phyloP scores from a whole-genome alignment of 2,888 invertebrate genomes.

The Monoplex corrugatus region DNA sequence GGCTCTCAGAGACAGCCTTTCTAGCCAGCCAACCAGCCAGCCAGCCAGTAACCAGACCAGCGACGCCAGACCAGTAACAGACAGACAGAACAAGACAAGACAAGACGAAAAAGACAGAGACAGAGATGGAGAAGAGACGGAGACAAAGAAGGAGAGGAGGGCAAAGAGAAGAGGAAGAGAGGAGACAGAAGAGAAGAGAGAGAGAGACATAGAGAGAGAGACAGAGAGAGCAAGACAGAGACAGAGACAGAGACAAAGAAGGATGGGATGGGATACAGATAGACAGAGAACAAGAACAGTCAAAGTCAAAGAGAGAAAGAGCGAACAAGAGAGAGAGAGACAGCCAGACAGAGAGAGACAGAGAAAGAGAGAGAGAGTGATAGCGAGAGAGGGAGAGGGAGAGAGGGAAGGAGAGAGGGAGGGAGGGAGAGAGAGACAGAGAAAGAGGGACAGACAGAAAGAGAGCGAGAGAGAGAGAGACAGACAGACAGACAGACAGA shows the following conservation, averaged over 20 bases:
- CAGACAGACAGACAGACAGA: too few relatives aligned
- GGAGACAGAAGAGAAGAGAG: not conserved
- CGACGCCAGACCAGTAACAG: too few relatives aligned
- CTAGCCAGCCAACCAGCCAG: too few relatives aligned
- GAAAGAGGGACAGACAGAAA: not conserved
- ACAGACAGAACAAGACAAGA: too few relatives aligned
- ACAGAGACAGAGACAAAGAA: not conserved
- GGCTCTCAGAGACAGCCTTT: too few relatives aligned
- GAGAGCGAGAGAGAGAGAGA: too few relatives aligned
- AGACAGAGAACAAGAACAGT: not conserved
- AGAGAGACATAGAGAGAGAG: not conserved
- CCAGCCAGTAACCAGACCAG: too few relatives aligned
- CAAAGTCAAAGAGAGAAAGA: not conserved
- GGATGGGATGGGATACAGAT: not conserved
- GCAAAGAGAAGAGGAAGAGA: not conserved
- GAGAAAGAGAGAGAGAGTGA: conserved; percentile 19
- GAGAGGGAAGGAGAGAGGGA: not conserved
- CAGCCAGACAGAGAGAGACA: not conserved
- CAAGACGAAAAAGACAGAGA: too few relatives aligned
- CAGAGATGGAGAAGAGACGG: too few relatives aligned
- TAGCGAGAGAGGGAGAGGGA: not conserved
- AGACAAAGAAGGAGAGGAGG: too few relatives aligned
- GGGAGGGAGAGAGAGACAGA: not conserved
- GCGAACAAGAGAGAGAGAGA: not conserved
- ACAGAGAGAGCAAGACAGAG: not conserved